Evolutionary conservation across 2,797 vertebrate species (phyloP), one percentile per base, ranked within the genome.

Genomic region (Psittacula derbiana): DNA sequence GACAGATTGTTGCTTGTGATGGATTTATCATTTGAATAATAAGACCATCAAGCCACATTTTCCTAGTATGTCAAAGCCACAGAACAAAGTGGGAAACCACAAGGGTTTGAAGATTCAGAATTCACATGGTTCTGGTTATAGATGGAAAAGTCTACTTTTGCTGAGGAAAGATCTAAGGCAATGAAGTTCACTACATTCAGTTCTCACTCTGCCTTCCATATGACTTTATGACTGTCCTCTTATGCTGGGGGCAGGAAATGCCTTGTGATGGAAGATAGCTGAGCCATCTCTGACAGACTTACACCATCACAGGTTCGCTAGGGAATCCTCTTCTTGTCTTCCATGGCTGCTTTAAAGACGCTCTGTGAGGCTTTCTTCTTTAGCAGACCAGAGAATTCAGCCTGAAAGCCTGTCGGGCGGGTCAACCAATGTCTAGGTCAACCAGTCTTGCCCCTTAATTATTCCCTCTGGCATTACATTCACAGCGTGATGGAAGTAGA

Each of bases 311-410:
- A 90, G 50, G 83, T 73, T 80, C 36, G 1, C 89, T 84, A 64
- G 93, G 95, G 85, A 94, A 72, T 73, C 36, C 16, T 92, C 93
- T 86, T 91, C 84, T 94, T 93, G 93, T 93, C 82, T 95, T 94
- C 87, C 92, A 91, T 84, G 89, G 69, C 80, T 94, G 85, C 92
- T 96, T 94, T 95, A 95, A 96, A 95, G 95, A 93, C 82, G 94
- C 73, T 96, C 66, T 97, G 92, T 94, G 89, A 94, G 58, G 85
- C 87, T 96, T 96, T 93, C 94, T 95, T 95, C 94, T 94, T 92
- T 95, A 86, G 82, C 87, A 94, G 91, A 96, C 85, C 92, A 88
- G 73, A 95, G 95, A 90, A 75, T 92, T 95, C 82, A 86, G 62
- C 8, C 90, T 94, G 93, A 95, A 95, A 95, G 96, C 86, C 94